Evolutionary conservation across 2,113 vertebrate genomes (phyloP).

Genomic region (Rhadina sibilatrix): DNA sequence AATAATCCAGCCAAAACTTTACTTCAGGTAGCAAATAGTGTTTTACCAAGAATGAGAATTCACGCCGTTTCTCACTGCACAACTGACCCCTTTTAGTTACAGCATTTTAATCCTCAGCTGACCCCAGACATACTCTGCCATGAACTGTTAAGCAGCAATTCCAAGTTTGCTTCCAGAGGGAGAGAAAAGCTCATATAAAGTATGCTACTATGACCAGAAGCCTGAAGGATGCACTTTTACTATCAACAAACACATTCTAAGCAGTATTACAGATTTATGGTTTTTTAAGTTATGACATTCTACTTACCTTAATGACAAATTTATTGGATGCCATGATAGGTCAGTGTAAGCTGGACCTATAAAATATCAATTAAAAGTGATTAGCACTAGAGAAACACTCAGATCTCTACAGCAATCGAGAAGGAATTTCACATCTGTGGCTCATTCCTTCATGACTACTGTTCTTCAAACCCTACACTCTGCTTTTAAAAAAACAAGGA

Average conservation of each 20-base stretch:
- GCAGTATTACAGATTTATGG: not conserved
- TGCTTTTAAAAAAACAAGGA: not conserved
- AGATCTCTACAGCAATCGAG: not conserved
- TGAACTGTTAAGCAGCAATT: not conserved
- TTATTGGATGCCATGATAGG: constrained; percentile 69
- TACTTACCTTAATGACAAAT: constrained; percentile 76
- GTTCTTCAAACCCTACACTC: not conserved
- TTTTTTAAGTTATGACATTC: not conserved
- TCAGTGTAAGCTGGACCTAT: constrained; percentile 33
- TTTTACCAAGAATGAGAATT: not conserved
- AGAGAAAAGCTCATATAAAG: not conserved
- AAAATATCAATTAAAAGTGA: not conserved
- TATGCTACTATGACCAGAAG: not conserved
- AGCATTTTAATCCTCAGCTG: not conserved
- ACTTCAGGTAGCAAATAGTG: not conserved
- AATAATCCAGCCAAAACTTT: not conserved
- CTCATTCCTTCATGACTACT: not conserved
- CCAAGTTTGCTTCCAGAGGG: not conserved
- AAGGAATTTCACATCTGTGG: not conserved
- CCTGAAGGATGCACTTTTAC: not conserved
- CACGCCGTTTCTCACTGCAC: not conserved
- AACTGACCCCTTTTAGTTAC: not conserved
- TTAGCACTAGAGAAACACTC: not conserved
- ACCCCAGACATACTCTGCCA: not conserved
- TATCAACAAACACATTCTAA: not conserved